A percentile compares a stretch with the other conserved stretches of the same genome.
Evolutionary conservation across 2,888 invertebrate genomes (phyloP).

Genomic region (Geotrupes spiniger): DNA sequence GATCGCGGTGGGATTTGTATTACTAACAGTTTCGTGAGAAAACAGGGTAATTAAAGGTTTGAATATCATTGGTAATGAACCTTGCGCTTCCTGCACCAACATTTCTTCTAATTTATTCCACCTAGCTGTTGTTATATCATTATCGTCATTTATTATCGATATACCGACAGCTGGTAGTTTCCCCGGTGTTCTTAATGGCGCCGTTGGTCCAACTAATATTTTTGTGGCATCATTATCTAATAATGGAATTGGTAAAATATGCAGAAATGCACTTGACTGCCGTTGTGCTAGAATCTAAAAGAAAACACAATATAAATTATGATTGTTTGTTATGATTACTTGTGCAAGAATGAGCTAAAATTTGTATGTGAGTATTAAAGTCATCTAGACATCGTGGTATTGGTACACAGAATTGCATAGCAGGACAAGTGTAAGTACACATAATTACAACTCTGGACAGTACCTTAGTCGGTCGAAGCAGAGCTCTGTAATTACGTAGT

Average conservation of each 20-base stretch:
- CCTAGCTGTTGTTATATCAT: conserved; percentile 40
- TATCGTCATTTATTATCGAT: conserved; percentile 42
- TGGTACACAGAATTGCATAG: too few relatives aligned
- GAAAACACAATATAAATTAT: neutral
- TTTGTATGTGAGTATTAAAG: too few relatives aligned
- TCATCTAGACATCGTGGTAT: too few relatives aligned
- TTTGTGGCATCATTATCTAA: conserved; percentile 66
- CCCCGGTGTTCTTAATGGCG: conserved; percentile 57
- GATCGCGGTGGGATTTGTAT: conserved; percentile 66
- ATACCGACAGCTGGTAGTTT: conserved; percentile 56
- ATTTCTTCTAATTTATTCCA: conserved; percentile 80
- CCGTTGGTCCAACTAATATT: conserved; percentile 64
- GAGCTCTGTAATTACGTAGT: too few relatives aligned
- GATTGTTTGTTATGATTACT: too few relatives aligned
- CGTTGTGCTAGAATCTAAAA: conserved; percentile 24
- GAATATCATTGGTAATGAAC: conserved; percentile 70
- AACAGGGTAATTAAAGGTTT: conserved; percentile 76
- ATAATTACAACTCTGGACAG: too few relatives aligned
- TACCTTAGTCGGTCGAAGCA: too few relatives aligned
- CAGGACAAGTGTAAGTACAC: too few relatives aligned
- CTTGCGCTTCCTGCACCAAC: conserved; percentile 67
- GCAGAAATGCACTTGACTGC: conserved; percentile 25
- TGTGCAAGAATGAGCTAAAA: too few relatives aligned
- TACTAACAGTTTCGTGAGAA: conserved; percentile 63
- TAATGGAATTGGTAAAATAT: conserved; percentile 73